Conservation (phyloP, 2,888 invertebrate genomes). For the Melitaea athalia region DNA sequence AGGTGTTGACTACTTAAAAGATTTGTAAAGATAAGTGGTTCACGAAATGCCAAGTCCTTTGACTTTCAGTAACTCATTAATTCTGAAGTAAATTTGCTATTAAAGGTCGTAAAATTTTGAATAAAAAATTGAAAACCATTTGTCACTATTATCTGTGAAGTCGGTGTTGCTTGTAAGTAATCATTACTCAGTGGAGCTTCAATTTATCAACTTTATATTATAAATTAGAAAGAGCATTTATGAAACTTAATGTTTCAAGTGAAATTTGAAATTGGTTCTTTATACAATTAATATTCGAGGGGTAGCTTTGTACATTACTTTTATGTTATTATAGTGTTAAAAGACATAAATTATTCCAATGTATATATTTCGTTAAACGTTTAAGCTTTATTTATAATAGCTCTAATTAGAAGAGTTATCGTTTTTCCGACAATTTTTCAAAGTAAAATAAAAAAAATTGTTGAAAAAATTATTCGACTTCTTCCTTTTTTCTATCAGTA, state of each 20-base stretch:
- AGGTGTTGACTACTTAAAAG: too few relatives aligned
- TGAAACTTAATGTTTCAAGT: background rate
- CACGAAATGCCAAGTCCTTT: background rate
- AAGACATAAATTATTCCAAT: too few relatives aligned
- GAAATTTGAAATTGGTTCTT: background rate
- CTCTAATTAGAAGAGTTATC: too few relatives aligned
- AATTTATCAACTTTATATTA: constrained; percentile 5
- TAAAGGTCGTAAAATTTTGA: constrained; percentile 8
- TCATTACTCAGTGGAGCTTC: constrained; percentile 21
- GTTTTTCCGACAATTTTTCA: too few relatives aligned
- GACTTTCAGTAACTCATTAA: constrained; percentile 5
- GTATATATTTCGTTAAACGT: too few relatives aligned
- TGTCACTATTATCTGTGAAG: constrained; percentile 24
- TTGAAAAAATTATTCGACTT: too few relatives aligned
- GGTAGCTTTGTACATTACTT: too few relatives aligned
- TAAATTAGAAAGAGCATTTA: constrained; percentile 1
- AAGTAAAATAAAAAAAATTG: too few relatives aligned
- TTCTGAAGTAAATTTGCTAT: constrained; percentile 7
- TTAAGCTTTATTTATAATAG: too few relatives aligned
- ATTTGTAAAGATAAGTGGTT: background rate
- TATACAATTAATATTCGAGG: background rate
- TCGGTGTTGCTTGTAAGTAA: constrained; percentile 7
- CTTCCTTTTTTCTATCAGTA: too few relatives aligned
- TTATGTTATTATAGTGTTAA: too few relatives aligned
- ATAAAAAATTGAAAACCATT: constrained; percentile 22